These are phyloP conservation scores for Rhynchophorus ferrugineus DNA, from an alignment of 1,140 invertebrate species.

Conservation along the genomic window DNA sequence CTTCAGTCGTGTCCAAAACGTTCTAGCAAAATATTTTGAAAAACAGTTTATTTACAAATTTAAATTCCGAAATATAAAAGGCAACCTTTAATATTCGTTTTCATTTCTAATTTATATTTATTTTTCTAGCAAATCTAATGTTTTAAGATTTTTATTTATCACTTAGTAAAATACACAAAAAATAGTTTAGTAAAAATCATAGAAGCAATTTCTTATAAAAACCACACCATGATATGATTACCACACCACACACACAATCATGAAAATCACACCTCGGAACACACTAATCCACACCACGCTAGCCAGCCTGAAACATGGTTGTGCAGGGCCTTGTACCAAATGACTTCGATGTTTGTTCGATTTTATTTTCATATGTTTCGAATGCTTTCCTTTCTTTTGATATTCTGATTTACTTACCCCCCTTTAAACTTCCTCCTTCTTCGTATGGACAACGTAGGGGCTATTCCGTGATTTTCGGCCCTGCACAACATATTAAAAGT, in stretches of 20 bases:
- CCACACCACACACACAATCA: not conserved
- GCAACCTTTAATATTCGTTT: too few relatives aligned
- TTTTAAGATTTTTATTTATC: too few relatives aligned
- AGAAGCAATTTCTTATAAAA: too few relatives aligned
- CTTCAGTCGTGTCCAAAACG: too few relatives aligned
- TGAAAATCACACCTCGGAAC: not conserved
- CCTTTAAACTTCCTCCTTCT: slow-evolving; percentile 36
- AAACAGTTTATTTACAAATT: too few relatives aligned
- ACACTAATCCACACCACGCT: too few relatives aligned
- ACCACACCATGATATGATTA: too few relatives aligned
- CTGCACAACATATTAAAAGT: slow-evolving; percentile 35
- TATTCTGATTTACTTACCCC: slow-evolving; percentile 31
- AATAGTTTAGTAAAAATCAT: not conserved
- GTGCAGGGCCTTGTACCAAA: slow-evolving; percentile 26
- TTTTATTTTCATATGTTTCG: slow-evolving; percentile 15
- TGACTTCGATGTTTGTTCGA: not conserved
- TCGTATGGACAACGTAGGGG: slow-evolving; percentile 38
- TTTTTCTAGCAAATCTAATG: too few relatives aligned
- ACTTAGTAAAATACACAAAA: not conserved
- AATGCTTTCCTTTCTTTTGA: not conserved
- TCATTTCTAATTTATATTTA: too few relatives aligned
- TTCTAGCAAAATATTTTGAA: too few relatives aligned
- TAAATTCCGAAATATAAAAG: too few relatives aligned
- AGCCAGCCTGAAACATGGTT: slow-evolving; percentile 11
- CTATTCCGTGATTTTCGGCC: slow-evolving; percentile 38